A percentile compares a stretch with the other conserved stretches of the same genome.
These are phyloP conservation scores for Caenorhabditis doughertyi DNA, from an alignment of 2,888 invertebrate genomes.

Conservation along the genomic window DNA sequence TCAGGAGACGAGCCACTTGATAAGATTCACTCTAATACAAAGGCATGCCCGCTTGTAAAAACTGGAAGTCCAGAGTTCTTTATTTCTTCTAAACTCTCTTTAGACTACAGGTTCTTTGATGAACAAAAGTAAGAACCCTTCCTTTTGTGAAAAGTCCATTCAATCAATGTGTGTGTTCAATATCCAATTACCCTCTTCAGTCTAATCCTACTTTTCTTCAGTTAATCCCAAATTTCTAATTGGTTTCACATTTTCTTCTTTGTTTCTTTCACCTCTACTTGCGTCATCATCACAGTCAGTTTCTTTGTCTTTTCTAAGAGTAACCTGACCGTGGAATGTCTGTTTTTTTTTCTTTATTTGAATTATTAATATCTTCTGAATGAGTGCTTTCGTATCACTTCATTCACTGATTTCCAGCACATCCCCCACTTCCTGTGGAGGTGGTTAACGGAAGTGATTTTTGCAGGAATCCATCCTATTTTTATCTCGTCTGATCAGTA, in stretches of 20 bases:
- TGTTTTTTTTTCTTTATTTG: background rate
- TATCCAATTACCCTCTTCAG: constrained; percentile 32
- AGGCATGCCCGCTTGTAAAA: too few relatives aligned
- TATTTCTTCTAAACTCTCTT: too few relatives aligned
- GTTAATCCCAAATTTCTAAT: constrained; percentile 42
- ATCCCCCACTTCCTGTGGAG: constrained; percentile 56
- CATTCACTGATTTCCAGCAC: background rate
- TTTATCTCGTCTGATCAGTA: constrained; percentile 26
- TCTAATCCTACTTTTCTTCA: constrained; percentile 18
- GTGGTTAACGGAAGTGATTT: constrained; percentile 47
- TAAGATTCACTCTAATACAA: too few relatives aligned
- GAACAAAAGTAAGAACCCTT: background rate
- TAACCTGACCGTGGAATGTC: constrained; percentile 24
- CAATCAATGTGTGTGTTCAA: constrained; percentile 9
- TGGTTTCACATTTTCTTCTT: constrained; percentile 19
- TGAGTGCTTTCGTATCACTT: background rate
- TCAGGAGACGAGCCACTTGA: too few relatives aligned
- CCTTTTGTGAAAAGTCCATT: constrained; percentile 15
- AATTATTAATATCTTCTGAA: constrained; percentile 25
- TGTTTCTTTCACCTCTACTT: constrained; percentile 10
- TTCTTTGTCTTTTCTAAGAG: background rate
- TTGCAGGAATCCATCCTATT: constrained; percentile 35
- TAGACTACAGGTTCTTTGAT: background rate
- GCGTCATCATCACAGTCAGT: constrained; percentile 48
- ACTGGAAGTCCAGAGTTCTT: too few relatives aligned